These are phyloP conservation scores for Tachina lurida DNA, from an alignment of 2,888 invertebrate species.

Conservation along the genomic window DNA sequence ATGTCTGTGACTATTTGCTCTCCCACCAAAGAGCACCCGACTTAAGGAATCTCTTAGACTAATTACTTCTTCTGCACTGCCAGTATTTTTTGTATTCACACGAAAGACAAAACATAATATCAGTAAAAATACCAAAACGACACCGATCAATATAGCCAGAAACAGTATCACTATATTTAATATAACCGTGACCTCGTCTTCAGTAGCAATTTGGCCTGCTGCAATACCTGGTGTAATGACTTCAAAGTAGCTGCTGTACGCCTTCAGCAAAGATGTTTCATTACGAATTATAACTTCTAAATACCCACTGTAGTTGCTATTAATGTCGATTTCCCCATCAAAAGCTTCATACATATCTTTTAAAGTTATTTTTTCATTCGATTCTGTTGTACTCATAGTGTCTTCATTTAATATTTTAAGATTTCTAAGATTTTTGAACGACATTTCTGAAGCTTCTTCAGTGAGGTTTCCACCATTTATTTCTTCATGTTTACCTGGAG, in stretches of 20 bases:
- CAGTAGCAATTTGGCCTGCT: constrained; percentile 81
- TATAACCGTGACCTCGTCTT: constrained; percentile 82
- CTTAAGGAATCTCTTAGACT: constrained; percentile 87
- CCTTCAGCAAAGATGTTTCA: constrained; percentile 83
- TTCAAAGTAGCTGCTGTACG: constrained; percentile 90
- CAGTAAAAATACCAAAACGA: constrained; percentile 86
- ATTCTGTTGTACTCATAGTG: background rate
- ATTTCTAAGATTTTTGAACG: constrained; percentile 76
- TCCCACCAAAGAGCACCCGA: constrained; percentile 81
- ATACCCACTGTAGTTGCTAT: constrained; percentile 93
- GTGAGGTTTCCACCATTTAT: constrained; percentile 77
- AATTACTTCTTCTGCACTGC: constrained; percentile 87
- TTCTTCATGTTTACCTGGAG: constrained; percentile 73
- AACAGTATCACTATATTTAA: constrained; percentile 88
- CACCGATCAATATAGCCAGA: constrained; percentile 86
- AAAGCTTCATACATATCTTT: constrained; percentile 81
- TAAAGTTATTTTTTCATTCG: background rate
- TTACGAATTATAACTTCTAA: constrained; percentile 88
- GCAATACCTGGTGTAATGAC: constrained; percentile 88
- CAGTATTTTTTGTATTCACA: constrained; percentile 86
- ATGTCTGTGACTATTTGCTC: constrained; percentile 85
- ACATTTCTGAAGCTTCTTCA: constrained; percentile 78
- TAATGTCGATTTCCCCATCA: constrained; percentile 90
- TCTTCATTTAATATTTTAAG: constrained; percentile 75
- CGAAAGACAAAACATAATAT: constrained; percentile 87